phyloP scores from a whole-genome alignment of 30 jellyfish, hydroid and myxozoan species.

The Aurelia coerulea region DNA sequence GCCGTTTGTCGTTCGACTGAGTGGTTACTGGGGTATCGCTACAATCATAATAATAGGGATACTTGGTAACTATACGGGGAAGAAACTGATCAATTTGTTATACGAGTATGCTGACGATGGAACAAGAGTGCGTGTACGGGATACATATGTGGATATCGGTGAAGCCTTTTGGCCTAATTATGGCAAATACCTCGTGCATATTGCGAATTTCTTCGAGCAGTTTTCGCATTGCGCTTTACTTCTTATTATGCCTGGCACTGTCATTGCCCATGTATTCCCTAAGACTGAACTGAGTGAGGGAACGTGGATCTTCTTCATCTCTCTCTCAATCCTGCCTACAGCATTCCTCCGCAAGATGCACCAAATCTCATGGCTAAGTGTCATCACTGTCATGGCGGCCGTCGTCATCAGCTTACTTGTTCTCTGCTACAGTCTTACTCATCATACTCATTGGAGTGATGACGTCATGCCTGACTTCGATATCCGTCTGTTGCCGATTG shows the following conservation, averaged over 20 bases:
- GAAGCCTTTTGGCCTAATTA: conserved; percentile 88
- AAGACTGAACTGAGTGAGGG: conserved; percentile 84
- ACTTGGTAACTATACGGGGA: conserved; percentile 92
- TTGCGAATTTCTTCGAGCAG: conserved; percentile 86
- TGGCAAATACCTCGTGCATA: conserved; percentile 87
- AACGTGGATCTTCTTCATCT: conserved; percentile 86
- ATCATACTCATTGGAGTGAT: conserved; percentile 93
- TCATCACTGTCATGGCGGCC: conserved; percentile 89
- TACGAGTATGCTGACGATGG: conserved; percentile 95
- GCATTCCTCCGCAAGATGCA: conserved; percentile 93
- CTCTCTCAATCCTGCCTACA: conserved; percentile 84
- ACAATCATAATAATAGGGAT: conserved; percentile 78
- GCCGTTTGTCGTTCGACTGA: conserved; percentile 92
- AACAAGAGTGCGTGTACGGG: conserved; percentile 92
- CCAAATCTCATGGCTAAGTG: conserved; percentile 90
- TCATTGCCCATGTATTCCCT: conserved; percentile 92
- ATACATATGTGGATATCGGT: conserved; percentile 93
- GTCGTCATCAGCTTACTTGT: conserved; percentile 79
- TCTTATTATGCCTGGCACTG: conserved; percentile 97
- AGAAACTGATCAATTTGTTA: conserved; percentile 72
- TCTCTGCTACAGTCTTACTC: conserved; percentile 90
- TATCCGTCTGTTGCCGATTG: conserved; percentile 86
- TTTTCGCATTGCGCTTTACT: conserved; percentile 91
- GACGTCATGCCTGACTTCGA: conserved; percentile 93
- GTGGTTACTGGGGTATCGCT: conserved; percentile 92